Evolutionary conservation across 2,888 invertebrate genomes (phyloP), one percentile per base, ranked within the genome.

Genomic region (Bibio marci): DNA sequence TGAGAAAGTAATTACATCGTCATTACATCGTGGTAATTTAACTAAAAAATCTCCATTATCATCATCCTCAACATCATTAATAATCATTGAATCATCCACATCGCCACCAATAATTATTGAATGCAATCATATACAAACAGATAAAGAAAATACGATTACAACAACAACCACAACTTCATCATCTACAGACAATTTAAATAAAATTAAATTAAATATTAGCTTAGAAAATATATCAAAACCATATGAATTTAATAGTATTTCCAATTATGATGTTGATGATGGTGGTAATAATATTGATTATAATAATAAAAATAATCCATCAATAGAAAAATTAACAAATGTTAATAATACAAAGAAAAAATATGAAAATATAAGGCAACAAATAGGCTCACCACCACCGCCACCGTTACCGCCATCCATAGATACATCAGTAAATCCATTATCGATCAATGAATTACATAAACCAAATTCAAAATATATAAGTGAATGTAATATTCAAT

Each of bases 1-100:
- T n/a, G n/a, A n/a, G n/a, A n/a, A n/a, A n/a, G n/a, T n/a, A n/a
- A n/a, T 41, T 35, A 42, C 43, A 13, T 44, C 48, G 7, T 48
- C 48, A 12, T 48, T 45, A 22, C 32, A 47, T 11, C 45, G 49
- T 8, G 49, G 49, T 17, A 47, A 47, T 35, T 36, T 49, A 30
- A 41, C 43, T 11, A 38, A 45, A 22, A 49, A 47, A 44, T 44
- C 46, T 30, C 47, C 49, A 22, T 44, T 44, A 8, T 14, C 41
- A 3, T 35, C 35, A 13, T 30, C 40, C 8, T 17, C 33, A 14
- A 41, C 22, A 22, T 22, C 22, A 22, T 42, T 26, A 33, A 36
- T 7, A 37, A 41, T 34, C 22, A 22, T 22, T 22, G 22, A 22
- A 22, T 36, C 47, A 30, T 41, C 44, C 8, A 38, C 45, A 18